Evolutionary conservation across 2,113 vertebrate genomes (phyloP), one percentile per base, ranked within the genome.

Genomic region (Oryzias javanicus): DNA sequence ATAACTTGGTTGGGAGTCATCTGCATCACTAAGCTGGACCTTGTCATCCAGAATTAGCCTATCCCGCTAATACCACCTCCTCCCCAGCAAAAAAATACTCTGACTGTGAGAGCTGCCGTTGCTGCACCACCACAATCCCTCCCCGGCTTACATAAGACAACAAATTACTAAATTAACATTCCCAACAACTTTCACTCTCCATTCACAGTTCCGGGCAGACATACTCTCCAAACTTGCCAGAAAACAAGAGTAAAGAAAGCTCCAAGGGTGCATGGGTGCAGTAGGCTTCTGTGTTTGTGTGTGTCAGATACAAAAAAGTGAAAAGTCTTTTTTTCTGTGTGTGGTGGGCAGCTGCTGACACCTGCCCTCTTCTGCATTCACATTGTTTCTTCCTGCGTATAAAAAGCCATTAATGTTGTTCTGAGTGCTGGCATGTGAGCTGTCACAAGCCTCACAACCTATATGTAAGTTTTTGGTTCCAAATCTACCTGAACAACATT

Each of bases 161-260:
- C 87, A 87, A 90, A 89, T 90, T 89, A 88, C 70, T 83, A 89
- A 89, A 90, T 91, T 85, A 90, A 89, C 86, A 88, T 87, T 89
- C 85, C 66, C 78, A 73, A 74, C 79, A 66, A 81, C 59, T 64
- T 74, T 72, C 66, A 55, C 69, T 71, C 76, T 80, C 61, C 69
- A 78, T 74, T 71, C 80, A 83, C 69, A 74, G 80, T 55, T 72
- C 76, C 78, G 78, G 77, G 72, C 73, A 82, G 29, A 72, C 71
- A 62, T 62, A 10, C 53, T 57, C 41, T 73, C 35, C 14, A 64
- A 76, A 76, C 52, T 68, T 68, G 83, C 74, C 84, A 82, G 76
- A 77, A 64, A 76, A 81, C 74, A 83, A 85, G 35, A 35, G 35
- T 35, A 35, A 35, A 35, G 76, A 62, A 58, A 13, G 4, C 40